These are phyloP conservation scores for Pteropus alecto DNA, from an alignment of 2,113 vertebrate species.

Conservation along the genomic window DNA sequence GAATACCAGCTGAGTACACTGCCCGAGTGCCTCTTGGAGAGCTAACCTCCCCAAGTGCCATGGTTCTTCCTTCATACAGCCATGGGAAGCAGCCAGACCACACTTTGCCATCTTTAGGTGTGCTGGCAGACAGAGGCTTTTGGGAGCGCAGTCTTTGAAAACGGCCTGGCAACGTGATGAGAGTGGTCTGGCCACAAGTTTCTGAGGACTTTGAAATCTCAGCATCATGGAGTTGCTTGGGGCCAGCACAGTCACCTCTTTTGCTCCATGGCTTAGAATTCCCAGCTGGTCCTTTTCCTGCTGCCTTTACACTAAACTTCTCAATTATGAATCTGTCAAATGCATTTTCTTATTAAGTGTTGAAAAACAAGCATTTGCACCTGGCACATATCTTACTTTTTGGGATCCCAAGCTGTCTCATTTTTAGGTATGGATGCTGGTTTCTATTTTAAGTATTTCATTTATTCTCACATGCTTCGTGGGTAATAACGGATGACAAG, in stretches of 20 bases:
- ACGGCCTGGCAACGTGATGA: background rate
- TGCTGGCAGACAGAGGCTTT: background rate
- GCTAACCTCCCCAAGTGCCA: background rate
- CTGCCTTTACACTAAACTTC: background rate
- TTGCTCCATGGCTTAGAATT: background rate
- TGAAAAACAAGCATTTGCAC: slow-evolving; percentile 2
- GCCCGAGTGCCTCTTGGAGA: background rate
- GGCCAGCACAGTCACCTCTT: background rate
- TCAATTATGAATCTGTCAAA: background rate
- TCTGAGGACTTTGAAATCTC: background rate
- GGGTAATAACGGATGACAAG: background rate
- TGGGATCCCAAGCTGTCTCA: background rate
- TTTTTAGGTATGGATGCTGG: slow-evolving; percentile 1
- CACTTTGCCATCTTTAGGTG: background rate
- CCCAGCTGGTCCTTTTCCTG: background rate
- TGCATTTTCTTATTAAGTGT: background rate
- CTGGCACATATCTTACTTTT: background rate
- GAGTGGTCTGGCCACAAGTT: background rate
- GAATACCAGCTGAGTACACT: background rate
- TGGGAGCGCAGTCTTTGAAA: background rate
- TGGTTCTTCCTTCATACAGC: background rate
- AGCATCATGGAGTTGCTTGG: background rate
- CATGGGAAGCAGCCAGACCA: background rate
- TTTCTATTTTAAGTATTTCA: slow-evolving; percentile 14
- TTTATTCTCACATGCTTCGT: background rate